Base-by-base conservation (phyloP, 2,113 vertebrate species). In the Pangasianodon gigas region DNA sequence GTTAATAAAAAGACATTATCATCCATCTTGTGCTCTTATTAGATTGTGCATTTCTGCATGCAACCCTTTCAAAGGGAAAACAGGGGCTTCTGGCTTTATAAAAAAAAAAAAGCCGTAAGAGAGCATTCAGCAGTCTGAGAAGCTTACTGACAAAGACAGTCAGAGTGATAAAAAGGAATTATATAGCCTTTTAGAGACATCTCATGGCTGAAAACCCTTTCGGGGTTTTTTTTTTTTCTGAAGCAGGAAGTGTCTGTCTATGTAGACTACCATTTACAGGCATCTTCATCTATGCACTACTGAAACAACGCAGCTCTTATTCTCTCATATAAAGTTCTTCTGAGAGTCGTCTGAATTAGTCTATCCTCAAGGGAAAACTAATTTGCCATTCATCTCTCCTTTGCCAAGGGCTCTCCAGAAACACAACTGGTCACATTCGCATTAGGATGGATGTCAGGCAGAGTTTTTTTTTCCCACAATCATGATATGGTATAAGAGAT, bases 1-100 rank as follows among this genome's bases (percentile, higher is more conserved):
- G 92, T 93, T 93, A 93, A 93, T 93, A 92, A 92, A 93, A 92
- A 87, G 79, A 86, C 92, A 93, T 92, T 92, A 92, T 91, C 91
- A 92, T 93, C 91, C 89, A 92, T 93, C 92, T 93, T 92, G 88
- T 87, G 89, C 85, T 90, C 88, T 92, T 92, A 93, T 92, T 93
- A 93, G 91, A 93, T 92, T 93, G 87, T 89, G 88, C 89, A 81
- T 93, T 92, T 93, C 85, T 87, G 89, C 90, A 88, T 87, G 90
- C 87, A 89, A 89, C 84, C 93, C 92, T 90, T 93, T 89, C 90
- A 92, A 91, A 90, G 91, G 89, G 75, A 90, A 93, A 92, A 90
- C 89, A 89, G 48, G 65, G 87, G 87, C 92, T 92, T 91, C 87
- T 89, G 89, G 89, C 90, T 92, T 89, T 91, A 84, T 87, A 88